phyloP scores from a whole-genome alignment of 1,140 invertebrate species.

The Bombus ignitus region DNA sequence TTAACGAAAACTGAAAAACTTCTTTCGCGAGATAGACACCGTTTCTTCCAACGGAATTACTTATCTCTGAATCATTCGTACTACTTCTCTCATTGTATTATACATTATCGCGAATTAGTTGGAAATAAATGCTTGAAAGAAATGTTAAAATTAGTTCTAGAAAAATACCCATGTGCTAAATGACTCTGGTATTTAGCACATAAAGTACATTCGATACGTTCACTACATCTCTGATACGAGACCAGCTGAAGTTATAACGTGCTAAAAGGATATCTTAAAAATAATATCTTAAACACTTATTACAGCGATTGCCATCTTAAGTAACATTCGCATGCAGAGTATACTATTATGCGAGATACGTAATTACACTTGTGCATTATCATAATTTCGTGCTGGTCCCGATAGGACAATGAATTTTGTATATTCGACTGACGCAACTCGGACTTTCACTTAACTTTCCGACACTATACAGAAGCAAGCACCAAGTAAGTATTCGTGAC shows the following conservation, averaged over 20 bases:
- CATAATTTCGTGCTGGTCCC: background rate
- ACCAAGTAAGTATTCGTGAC: background rate
- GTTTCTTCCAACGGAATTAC: background rate
- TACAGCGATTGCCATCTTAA: background rate
- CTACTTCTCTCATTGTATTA: background rate
- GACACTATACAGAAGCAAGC: no score
- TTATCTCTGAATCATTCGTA: no score
- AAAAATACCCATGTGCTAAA: background rate
- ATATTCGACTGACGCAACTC: background rate
- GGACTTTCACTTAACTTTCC: constrained; percentile 15
- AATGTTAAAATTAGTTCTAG: background rate
- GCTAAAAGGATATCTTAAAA: no score
- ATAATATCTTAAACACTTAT: no score
- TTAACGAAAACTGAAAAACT: constrained; percentile 6
- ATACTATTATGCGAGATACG: background rate
- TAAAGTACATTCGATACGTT: background rate
- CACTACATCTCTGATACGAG: no score
- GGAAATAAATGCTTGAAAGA: no score
- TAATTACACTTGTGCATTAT: background rate
- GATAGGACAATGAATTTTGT: constrained; percentile 21
- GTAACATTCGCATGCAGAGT: background rate
- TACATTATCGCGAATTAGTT: background rate
- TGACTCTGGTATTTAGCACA: background rate
- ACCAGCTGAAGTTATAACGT: no score
- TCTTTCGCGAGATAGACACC: background rate